Conservation (phyloP, 2,888 invertebrate genomes). For the Dicyrtoma fusca region DNA sequence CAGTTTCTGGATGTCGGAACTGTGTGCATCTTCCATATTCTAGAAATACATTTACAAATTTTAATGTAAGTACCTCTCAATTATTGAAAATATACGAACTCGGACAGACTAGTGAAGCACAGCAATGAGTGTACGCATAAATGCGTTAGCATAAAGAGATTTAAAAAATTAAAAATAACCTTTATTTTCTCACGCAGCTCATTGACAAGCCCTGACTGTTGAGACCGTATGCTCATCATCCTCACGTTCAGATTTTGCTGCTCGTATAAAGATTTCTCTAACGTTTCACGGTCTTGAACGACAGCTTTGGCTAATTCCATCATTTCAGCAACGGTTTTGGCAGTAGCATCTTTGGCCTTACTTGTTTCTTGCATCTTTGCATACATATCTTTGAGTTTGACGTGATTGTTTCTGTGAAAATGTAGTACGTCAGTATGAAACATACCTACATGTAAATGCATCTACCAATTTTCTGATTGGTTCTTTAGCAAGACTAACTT, state of each 20-base stretch:
- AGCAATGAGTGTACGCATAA: too few species aligned
- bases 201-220: slow-evolving; percentile 48
- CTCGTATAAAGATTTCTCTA: slow-evolving; percentile 45
- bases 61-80: background rate
- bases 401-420: slow-evolving; percentile 28
- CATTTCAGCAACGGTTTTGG: slow-evolving; percentile 49
- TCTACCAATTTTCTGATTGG: too few species aligned
- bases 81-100: too few species aligned
- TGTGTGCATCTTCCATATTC: slow-evolving; percentile 49
- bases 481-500: too few species aligned
- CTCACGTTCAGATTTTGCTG: slow-evolving; percentile 48
- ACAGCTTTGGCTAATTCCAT: slow-evolving; percentile 47
- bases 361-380: slow-evolving; percentile 38
- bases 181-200: slow-evolving; percentile 52
- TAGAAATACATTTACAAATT: slow-evolving; percentile 15
- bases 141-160: background rate
- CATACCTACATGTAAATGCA: too few species aligned
- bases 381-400: slow-evolving; percentile 31
- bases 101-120: too few species aligned
- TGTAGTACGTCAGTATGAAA: too few species aligned
- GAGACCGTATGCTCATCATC: slow-evolving; percentile 47
- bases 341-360: slow-evolving; percentile 44
- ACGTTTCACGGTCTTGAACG: slow-evolving; percentile 45
- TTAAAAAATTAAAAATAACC: slow-evolving; percentile 33
- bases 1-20: slow-evolving; percentile 43